Conservation (phyloP, 1,140 invertebrate genomes). For the Neodiprion fabricii region DNA sequence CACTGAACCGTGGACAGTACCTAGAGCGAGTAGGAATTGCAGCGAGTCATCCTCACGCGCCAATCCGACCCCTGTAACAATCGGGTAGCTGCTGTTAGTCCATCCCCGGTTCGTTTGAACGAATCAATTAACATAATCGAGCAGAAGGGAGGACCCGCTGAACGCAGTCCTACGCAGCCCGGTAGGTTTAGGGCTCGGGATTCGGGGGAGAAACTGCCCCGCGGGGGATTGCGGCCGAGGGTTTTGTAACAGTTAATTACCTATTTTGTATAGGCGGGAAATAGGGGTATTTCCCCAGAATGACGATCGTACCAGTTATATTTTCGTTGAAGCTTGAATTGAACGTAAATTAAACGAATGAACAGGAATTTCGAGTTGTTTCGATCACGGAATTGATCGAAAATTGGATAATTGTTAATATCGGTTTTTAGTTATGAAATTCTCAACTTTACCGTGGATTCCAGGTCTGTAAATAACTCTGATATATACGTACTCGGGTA, state of each 20-base stretch:
- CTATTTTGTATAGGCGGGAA: background rate
- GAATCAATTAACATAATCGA: constrained; percentile 7
- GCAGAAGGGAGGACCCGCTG: background rate
- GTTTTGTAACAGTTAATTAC: constrained; percentile 8
- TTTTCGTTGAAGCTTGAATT: too few relatives aligned
- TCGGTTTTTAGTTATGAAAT: too few relatives aligned
- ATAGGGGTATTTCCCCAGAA: too few relatives aligned
- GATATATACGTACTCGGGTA: too few relatives aligned
- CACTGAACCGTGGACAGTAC: background rate
- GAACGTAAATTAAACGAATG: too few relatives aligned
- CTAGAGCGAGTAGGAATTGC: background rate
- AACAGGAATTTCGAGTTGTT: too few relatives aligned
- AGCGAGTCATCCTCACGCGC: background rate
- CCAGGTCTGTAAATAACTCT: too few relatives aligned
- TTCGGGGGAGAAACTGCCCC: background rate
- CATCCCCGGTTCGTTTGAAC: background rate
- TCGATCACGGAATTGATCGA: too few relatives aligned
- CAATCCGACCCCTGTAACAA: too few relatives aligned
- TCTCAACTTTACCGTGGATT: too few relatives aligned
- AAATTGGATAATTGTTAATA: too few relatives aligned
- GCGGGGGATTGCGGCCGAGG: background rate
- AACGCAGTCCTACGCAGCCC: background rate
- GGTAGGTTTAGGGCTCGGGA: background rate
- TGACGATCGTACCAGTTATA: too few relatives aligned
- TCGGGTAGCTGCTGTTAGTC: background rate